phyloP scores from a whole-genome alignment of 2,888 invertebrate species.

The Plemyria rubiginata region DNA sequence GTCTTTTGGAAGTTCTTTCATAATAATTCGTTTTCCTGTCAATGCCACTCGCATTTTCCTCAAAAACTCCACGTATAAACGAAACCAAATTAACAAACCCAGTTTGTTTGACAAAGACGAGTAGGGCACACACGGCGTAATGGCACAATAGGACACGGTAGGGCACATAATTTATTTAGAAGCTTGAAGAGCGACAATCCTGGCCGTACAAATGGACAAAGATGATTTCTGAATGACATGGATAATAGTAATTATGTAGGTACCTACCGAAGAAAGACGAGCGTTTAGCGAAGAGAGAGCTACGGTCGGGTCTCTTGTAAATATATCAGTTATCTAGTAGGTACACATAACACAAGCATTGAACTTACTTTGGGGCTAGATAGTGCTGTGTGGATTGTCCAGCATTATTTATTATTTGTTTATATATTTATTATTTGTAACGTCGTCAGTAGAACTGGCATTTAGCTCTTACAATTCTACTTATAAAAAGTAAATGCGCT shows the following conservation, averaged over 20 bases:
- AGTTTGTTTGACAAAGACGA: conserved; percentile 33
- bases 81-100: conserved; percentile 31
- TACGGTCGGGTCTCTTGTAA: background rate
- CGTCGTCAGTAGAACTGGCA: no score
- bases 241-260: conserved; percentile 7
- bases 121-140: conserved; percentile 32
- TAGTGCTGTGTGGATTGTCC: no score
- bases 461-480: background rate
- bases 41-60: conserved; percentile 4
- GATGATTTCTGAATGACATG: conserved; percentile 28
- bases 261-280: background rate
- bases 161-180: conserved; percentile 42
- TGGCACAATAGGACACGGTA: conserved; percentile 22
- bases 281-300: conserved; percentile 6
- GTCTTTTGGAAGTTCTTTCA: background rate
- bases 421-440: no score
- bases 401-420: no score
- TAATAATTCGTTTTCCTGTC: background rate
- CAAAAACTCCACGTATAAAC: conserved; percentile 25
- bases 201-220: conserved; percentile 27
- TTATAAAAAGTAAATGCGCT: background rate
- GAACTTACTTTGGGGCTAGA: no score
- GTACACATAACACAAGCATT: no score
- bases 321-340: no score
- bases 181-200: conserved; percentile 42